A percentile compares a stretch with the other conserved stretches of the same genome.
Evolutionary conservation across 2,888 invertebrate species (phyloP).

Genomic region (Amblyjoppa proteus): DNA sequence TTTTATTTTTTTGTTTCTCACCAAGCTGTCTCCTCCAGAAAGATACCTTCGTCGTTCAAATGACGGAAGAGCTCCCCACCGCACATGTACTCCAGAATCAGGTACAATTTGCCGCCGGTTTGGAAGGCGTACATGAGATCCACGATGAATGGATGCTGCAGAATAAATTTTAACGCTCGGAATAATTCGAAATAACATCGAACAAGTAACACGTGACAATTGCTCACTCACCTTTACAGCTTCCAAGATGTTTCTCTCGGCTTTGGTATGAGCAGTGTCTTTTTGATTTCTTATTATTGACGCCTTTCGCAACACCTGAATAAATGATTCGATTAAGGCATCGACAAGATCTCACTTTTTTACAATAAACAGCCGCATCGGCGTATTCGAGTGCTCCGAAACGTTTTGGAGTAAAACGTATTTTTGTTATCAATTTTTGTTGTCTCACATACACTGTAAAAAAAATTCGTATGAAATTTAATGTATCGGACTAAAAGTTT

Average conservation of each 20-base stretch:
- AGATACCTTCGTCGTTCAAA: conserved; percentile 91
- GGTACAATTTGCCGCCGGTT: conserved; percentile 91
- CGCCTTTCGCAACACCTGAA: conserved; percentile 87
- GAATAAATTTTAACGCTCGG: conserved; percentile 11
- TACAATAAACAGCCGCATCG: neutral
- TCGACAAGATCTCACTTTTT: neutral
- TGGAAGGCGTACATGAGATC: conserved; percentile 92
- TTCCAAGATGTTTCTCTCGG: conserved; percentile 92
- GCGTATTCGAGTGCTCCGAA: neutral
- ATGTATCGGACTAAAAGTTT: no score
- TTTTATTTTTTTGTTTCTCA: conserved; percentile 78
- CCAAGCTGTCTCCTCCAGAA: conserved; percentile 90
- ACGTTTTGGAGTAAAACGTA: neutral
- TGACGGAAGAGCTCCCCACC: conserved; percentile 92
- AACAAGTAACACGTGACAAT: neutral
- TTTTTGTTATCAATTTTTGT: neutral
- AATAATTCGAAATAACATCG: neutral
- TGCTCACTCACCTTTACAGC: conserved; percentile 86
- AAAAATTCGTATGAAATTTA: no score
- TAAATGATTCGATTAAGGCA: conserved; percentile 37
- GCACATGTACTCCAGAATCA: conserved; percentile 91
- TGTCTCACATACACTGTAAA: no score
- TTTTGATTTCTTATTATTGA: conserved; percentile 92
- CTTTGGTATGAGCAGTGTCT: conserved; percentile 92
- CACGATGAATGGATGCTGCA: conserved; percentile 91